These are phyloP conservation scores for Drosophila santomea DNA, from an alignment of 1,140 invertebrate species.

Conservation along the genomic window DNA sequence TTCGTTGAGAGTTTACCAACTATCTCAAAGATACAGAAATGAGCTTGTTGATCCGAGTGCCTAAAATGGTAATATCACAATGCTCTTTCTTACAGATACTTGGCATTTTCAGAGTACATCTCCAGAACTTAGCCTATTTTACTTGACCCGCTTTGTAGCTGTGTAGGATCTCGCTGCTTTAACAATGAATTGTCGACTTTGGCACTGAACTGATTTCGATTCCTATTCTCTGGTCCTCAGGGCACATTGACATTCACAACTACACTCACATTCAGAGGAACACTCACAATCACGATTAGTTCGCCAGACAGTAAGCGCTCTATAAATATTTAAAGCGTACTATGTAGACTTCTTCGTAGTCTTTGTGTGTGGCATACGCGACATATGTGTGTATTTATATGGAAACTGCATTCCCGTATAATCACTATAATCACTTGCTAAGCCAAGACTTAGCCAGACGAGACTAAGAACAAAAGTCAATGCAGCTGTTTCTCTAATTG, in stretches of 20 bases:
- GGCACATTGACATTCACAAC: not conserved
- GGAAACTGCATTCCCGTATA: constrained; percentile 37
- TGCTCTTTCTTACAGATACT: no score
- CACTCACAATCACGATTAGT: constrained; percentile 3
- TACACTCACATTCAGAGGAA: constrained; percentile 28
- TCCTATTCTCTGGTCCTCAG: not conserved
- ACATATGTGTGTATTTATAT: constrained; percentile 14
- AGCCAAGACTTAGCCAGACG: constrained; percentile 41
- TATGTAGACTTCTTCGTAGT: constrained; percentile 19
- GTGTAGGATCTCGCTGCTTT: not conserved
- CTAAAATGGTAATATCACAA: no score
- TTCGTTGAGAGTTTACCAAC: not conserved
- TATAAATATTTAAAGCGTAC: constrained; percentile 64
- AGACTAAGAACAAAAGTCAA: constrained; percentile 45
- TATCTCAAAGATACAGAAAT: not conserved
- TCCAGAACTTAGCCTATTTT: not conserved
- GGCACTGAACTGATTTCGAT: constrained; percentile 60
- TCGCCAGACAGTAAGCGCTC: constrained; percentile 35
- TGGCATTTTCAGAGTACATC: no score
- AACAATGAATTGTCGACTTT: constrained; percentile 59
- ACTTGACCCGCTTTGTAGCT: not conserved
- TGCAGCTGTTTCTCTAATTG: constrained; percentile 48
- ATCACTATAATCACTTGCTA: constrained; percentile 36
- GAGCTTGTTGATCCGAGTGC: no score
- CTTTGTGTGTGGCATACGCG: constrained; percentile 2